These are phyloP conservation scores for Mormoops blainvillei DNA, from an alignment of 2,113 vertebrate species.

Conservation along the genomic window DNA sequence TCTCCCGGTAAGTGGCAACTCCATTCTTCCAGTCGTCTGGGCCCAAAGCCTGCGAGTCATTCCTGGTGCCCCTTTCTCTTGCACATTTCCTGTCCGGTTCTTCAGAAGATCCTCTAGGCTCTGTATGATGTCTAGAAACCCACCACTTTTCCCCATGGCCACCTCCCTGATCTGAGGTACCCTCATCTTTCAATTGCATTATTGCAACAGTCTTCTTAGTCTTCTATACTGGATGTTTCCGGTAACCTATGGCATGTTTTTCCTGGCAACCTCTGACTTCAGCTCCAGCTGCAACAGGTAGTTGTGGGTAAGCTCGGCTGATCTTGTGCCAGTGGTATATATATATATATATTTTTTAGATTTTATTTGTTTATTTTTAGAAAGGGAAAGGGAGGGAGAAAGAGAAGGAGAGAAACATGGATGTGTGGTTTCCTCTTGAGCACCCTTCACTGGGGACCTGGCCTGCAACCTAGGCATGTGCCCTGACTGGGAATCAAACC, in stretches of 20 bases:
- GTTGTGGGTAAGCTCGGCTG: not conserved
- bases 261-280: not conserved
- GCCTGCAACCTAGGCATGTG: too few species aligned
- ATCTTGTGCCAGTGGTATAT: rapidly evolving
- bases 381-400: too few species aligned
- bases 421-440: too few species aligned
- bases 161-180: not conserved
- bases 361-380: too few species aligned
- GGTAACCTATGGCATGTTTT: not conserved
- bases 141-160: not conserved
- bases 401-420: too few species aligned
- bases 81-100: not conserved
- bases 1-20: not conserved
- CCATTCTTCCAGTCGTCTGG: not conserved
- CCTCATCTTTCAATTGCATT: not conserved
- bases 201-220: not conserved
- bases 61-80: not conserved
- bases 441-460: too few species aligned
- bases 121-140: not conserved
- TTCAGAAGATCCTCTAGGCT: not conserved
- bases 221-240: not conserved
- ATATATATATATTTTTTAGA: too few species aligned
- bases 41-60: not conserved
- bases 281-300: not conserved
- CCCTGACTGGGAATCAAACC: too few species aligned